Conservation (phyloP, 2,113 vertebrate genomes). For the Stictonetta naevosa region DNA sequence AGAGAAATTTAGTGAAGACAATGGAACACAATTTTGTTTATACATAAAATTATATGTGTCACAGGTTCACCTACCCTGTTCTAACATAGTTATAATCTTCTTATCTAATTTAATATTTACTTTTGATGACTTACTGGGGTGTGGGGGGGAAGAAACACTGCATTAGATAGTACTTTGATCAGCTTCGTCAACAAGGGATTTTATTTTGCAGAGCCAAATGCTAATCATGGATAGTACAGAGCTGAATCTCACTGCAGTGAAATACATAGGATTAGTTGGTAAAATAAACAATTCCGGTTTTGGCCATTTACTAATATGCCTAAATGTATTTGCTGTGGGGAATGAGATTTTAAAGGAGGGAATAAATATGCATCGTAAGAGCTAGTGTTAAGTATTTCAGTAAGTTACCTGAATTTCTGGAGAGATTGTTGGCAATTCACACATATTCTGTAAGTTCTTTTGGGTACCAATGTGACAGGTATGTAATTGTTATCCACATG, state of each 20-base stretch:
- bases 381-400: slow-evolving; percentile 9
- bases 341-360: slow-evolving; percentile 17
- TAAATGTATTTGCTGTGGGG: slow-evolving; percentile 30
- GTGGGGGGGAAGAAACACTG: background rate
- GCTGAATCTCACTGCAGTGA: background rate
- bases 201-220: background rate
- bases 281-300: slow-evolving; percentile 30
- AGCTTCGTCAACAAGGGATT: background rate
- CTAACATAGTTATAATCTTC: background rate
- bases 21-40: background rate
- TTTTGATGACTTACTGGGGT: background rate
- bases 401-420: slow-evolving; percentile 1
- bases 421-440: background rate
- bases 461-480: background rate
- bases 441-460: background rate
- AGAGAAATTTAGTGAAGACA: background rate
- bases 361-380: slow-evolving; percentile 8
- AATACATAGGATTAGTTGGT: slow-evolving; percentile 8
- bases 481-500: background rate
- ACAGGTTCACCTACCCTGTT: background rate
- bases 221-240: background rate
- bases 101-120: slow-evolving; percentile 26
- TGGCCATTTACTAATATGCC: background rate
- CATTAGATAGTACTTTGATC: background rate
- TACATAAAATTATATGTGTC: background rate